Base-by-base conservation (phyloP, 1,140 invertebrate genomes). In the Leptoteleia sp. region DNA sequence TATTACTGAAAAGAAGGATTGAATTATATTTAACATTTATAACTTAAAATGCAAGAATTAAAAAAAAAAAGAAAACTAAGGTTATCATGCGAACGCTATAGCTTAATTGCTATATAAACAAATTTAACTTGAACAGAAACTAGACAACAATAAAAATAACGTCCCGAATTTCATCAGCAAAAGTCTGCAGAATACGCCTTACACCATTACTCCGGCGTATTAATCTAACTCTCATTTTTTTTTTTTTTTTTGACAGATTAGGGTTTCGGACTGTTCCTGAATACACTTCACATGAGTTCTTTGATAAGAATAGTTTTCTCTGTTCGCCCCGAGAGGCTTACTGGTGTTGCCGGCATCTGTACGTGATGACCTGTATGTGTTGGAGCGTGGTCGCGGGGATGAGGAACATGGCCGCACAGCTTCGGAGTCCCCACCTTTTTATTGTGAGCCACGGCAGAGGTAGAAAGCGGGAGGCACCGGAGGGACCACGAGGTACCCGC, bases 381-480 rank as follows among this genome's bases (percentile, higher is more conserved):
- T 45, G 19, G 54, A 33, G 54, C 17, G 43, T 33, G 27, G 1
- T 29, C 54, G 16, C 64, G 79, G 85, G 87, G 72, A 85, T 85
- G 85, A 81, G 85, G 80, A 85, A 88, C 84, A 87, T 87, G 85
- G 82, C 83, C 83, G 81, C 80, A 76, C 79, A 72, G 83, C 71
- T 80, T 81, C 81, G 68, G 73, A 81, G 86, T 88, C 87, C 88
- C 87, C 86, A 89, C 87, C 87, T 88, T 88, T 89, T 89, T 88
- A 88, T 88, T 89, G 87, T 87, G 86, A 84, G 81, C 80, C 15
- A 38, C 43, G 84, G 81, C 85, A 83, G 79, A 81, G 84, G 79
- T 79, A 85, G 82, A 86, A 84, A 80, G 73, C 82, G 81, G 50
- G 65, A 43, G 42, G 35, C 31, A 27, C 48, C 47, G 31, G 38